Evolutionary conservation across 2,888 invertebrate genomes (phyloP), one percentile per base, ranked within the genome.

Genomic region (Chrysolina oricalcia): DNA sequence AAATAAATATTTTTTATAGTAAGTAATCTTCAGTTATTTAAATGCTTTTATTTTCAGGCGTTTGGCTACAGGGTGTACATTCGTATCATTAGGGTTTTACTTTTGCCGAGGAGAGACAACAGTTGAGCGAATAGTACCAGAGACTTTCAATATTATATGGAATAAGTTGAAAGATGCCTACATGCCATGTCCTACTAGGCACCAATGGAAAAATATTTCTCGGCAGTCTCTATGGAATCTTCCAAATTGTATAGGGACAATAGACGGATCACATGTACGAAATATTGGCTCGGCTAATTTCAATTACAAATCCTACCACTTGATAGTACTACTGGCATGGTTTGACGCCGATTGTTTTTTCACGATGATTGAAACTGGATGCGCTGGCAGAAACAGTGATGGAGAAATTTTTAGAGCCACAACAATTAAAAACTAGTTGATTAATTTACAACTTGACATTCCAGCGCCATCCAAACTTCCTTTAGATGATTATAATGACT

Each of bases 271-370:
- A 27, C 27, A 27, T 27, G 62, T 73, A 66, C 21, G 15, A 53
- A 10, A 72, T 72, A 13, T 19, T 70, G 53, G 17, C 70, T 65
- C 15, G 70, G 17, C 73, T 68, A 71, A 74, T 70, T 74, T 70
- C 35, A 74, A 71, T 71, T 74, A 74, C 27, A 74, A 74, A 62
- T n/a, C 48, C 40, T 74, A 71, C 46, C 71, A 74, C 56, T 72
- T 67, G 23, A 62, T 67, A 13, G 62, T 67, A 41, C 41, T 72
- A 48, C 23, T 72, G 35, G 72, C 56, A 48, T 17, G 11, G 17
- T 46, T 15, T 43, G 62, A 72, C 46, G 72, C 72, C n/a, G 67
- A 62, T 62, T 67, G 72, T 10, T 17, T 48, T 23, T 72, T 72
- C 19, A 27, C 27, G 27, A 27, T 27, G 27, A 27, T 27, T 27